phyloP scores from a whole-genome alignment of 2,113 vertebrate species.

The Marcusenius ussheri region DNA sequence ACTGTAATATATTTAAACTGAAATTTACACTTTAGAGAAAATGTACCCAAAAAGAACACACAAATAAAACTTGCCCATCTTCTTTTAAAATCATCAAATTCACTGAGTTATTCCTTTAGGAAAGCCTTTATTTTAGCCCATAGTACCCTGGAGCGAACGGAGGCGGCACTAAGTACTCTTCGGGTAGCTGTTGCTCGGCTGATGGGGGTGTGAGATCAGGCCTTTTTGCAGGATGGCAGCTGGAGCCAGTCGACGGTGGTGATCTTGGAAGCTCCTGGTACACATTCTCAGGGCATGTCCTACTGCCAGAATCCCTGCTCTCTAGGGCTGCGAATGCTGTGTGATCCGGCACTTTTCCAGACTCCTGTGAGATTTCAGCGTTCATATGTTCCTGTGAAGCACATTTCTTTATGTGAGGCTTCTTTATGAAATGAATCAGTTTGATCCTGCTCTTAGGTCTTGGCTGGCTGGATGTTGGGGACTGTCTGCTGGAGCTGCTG shows the following conservation, averaged over 20 bases:
- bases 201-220: not conserved
- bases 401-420: constrained; percentile 41
- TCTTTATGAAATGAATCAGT: constrained; percentile 49
- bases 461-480: not conserved
- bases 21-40: not conserved
- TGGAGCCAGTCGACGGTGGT: not conserved
- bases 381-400: constrained; percentile 20
- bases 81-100: not conserved
- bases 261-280: constrained; percentile 33
- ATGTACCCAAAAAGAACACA: not conserved
- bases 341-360: not conserved
- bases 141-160: constrained; percentile 67
- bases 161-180: constrained; percentile 58
- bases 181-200: constrained; percentile 28
- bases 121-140: not conserved
- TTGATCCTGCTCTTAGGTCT: constrained; percentile 32
- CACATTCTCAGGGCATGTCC: constrained; percentile 18
- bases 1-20: not conserved
- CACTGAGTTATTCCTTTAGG: not conserved
- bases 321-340: not conserved
- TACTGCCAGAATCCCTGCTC: not conserved
- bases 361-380: constrained; percentile 25
- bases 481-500: not conserved
- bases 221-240: not conserved
- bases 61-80: not conserved